These are phyloP conservation scores for Leptodirus hochenwartii DNA, from an alignment of 2,888 invertebrate species.

Conservation along the genomic window DNA sequence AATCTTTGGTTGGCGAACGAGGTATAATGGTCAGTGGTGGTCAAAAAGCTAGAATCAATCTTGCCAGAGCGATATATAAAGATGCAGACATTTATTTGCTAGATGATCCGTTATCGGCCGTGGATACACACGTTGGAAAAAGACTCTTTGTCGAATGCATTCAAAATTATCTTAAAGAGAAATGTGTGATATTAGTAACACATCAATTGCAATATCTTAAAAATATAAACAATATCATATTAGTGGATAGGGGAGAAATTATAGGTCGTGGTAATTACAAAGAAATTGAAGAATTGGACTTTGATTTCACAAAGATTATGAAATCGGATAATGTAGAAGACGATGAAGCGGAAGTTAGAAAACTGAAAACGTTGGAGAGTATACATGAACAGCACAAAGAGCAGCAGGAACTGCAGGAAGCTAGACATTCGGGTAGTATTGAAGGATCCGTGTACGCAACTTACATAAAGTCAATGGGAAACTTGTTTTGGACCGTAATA, in stretches of 20 bases:
- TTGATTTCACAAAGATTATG: conserved; percentile 52
- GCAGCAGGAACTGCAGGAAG: conserved; percentile 22
- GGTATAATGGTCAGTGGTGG: conserved; percentile 58
- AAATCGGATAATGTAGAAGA: conserved; percentile 27
- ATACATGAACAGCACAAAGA: conserved; percentile 23
- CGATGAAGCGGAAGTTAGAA: conserved; percentile 13
- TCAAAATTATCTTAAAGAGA: conserved; percentile 36
- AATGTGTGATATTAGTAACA: conserved; percentile 59
- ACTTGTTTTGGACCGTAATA: conserved; percentile 35
- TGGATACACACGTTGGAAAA: conserved; percentile 50
- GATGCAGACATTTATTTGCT: conserved; percentile 56
- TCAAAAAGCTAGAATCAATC: conserved; percentile 48
- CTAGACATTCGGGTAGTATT: conserved; percentile 27
- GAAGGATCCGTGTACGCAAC: conserved; percentile 37
- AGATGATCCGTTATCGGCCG: conserved; percentile 59
- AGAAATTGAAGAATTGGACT: conserved; percentile 30
- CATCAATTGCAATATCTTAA: conserved; percentile 70
- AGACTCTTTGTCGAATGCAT: conserved; percentile 53
- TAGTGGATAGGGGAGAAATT: conserved; percentile 33
- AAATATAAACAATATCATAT: conserved; percentile 32
- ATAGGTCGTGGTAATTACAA: conserved; percentile 37
- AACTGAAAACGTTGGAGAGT: too few species aligned
- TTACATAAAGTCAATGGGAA: conserved; percentile 60
- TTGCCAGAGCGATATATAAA: conserved; percentile 46
- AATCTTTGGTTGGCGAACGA: conserved; percentile 60